phyloP scores from a whole-genome alignment of 1,140 invertebrate genomes.

The Cecropterus lyciades region DNA sequence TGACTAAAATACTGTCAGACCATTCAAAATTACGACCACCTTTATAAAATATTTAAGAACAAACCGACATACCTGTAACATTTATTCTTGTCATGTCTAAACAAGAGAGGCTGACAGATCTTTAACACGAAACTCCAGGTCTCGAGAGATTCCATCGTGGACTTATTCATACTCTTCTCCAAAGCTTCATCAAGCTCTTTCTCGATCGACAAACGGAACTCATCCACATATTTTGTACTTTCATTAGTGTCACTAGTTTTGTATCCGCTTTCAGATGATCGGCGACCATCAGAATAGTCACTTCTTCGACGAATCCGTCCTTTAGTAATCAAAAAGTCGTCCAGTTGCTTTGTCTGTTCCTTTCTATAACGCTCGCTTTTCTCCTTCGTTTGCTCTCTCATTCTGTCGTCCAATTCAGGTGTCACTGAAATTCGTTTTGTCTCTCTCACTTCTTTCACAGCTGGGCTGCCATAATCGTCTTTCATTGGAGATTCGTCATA shows the following conservation, averaged over 20 bases:
- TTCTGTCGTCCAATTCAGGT: conserved; percentile 63
- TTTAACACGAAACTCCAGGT: conserved; percentile 76
- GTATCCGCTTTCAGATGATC: conserved; percentile 60
- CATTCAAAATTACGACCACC: too few species aligned
- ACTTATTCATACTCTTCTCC: conserved; percentile 51
- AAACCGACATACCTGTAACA: conserved; percentile 53
- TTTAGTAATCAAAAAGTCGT: conserved; percentile 44
- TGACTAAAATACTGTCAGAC: too few species aligned
- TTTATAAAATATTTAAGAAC: too few species aligned
- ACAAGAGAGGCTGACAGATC: conserved; percentile 75
- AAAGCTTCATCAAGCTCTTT: conserved; percentile 57
- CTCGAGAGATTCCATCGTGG: conserved; percentile 66
- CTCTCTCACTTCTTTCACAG: conserved; percentile 15
- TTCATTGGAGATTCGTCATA: conserved; percentile 71
- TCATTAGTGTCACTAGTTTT: conserved; percentile 45
- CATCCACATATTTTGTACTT: conserved; percentile 44
- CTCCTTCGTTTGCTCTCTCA: conserved; percentile 41
- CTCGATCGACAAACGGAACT: conserved; percentile 59
- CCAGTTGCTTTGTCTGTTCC: background rate
- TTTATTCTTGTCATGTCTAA: conserved; percentile 74
- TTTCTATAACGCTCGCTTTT: background rate
- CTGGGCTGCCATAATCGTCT: conserved; percentile 51
- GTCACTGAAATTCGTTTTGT: conserved; percentile 55
- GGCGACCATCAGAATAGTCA: conserved; percentile 57
- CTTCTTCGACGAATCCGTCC: conserved; percentile 42